Conservation (phyloP, 2,888 invertebrate species). For the Liopterus haemorrhoidalis region DNA sequence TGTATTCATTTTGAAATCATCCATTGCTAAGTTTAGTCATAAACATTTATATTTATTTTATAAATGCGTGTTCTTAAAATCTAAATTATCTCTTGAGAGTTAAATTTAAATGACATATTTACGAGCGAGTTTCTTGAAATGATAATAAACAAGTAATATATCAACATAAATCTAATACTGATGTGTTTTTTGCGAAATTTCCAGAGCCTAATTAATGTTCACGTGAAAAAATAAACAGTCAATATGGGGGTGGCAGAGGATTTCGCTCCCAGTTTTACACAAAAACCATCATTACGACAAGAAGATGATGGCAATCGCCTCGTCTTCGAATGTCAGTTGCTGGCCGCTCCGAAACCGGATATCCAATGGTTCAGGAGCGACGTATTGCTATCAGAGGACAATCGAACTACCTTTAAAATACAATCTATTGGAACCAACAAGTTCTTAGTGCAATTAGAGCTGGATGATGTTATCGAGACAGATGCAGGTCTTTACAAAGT, state of each 20-base stretch:
- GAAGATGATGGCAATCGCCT: slow-evolving; percentile 94
- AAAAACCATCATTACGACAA: slow-evolving; percentile 94
- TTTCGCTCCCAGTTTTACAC: slow-evolving; percentile 96
- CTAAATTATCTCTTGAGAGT: too few relatives aligned
- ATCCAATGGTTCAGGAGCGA: slow-evolving; percentile 90
- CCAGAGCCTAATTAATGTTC: slow-evolving; percentile 45
- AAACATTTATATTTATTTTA: too few relatives aligned
- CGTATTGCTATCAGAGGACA: slow-evolving; percentile 75
- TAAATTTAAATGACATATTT: too few relatives aligned
- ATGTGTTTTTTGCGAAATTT: too few relatives aligned
- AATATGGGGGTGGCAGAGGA: slow-evolving; percentile 84
- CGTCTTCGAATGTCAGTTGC: slow-evolving; percentile 88
- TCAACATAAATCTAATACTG: too few relatives aligned
- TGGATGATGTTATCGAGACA: slow-evolving; percentile 92
- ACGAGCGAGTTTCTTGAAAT: too few relatives aligned
- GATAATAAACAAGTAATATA: too few relatives aligned
- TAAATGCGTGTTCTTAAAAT: too few relatives aligned
- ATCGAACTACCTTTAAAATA: slow-evolving; percentile 80
- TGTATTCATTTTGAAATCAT: too few relatives aligned
- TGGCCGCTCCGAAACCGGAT: slow-evolving; percentile 82
- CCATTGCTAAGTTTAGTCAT: too few relatives aligned
- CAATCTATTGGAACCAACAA: slow-evolving; percentile 80
- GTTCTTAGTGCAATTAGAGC: slow-evolving; percentile 84
- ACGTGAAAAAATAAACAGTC: slow-evolving; percentile 38
- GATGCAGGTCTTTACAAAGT: slow-evolving; percentile 96